These are phyloP conservation scores for Neomorphus geoffroyi DNA, from an alignment of 2,797 vertebrate genomes.

Conservation along the genomic window DNA sequence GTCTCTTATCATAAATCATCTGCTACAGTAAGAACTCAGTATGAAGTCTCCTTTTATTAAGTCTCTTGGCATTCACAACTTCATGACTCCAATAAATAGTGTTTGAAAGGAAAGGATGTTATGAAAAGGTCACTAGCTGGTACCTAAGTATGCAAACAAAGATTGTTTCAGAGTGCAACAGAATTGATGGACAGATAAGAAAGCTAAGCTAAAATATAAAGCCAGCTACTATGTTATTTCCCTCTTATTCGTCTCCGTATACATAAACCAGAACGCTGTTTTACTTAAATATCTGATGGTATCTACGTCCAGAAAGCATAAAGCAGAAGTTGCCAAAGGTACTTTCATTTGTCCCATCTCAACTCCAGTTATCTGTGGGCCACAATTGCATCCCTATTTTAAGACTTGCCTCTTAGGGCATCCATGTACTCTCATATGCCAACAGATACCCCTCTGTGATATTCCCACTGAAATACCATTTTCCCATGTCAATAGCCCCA, in stretches of 20 bases:
- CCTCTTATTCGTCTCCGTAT: not conserved
- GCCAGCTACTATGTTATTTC: not conserved
- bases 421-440: not conserved
- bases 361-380: not conserved
- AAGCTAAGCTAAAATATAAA: not conserved
- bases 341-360: not conserved
- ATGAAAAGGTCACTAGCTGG: not conserved
- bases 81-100: conserved; percentile 34
- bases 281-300: not conserved
- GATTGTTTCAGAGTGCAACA: not conserved
- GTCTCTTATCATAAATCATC: conserved; percentile 56
- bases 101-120: not conserved
- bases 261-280: not conserved
- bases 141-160: not conserved
- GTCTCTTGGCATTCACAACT: conserved; percentile 48
- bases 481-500: not conserved
- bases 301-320: not conserved
- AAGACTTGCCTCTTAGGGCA: not conserved
- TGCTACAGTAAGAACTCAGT: conserved; percentile 43
- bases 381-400: not conserved
- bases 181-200: not conserved
- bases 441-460: not conserved
- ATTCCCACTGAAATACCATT: not conserved
- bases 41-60: conserved; percentile 56
- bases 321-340: not conserved